These are phyloP conservation scores for Xestoiulus laeticollis DNA, from an alignment of 2,888 invertebrate species.

Conservation along the genomic window DNA sequence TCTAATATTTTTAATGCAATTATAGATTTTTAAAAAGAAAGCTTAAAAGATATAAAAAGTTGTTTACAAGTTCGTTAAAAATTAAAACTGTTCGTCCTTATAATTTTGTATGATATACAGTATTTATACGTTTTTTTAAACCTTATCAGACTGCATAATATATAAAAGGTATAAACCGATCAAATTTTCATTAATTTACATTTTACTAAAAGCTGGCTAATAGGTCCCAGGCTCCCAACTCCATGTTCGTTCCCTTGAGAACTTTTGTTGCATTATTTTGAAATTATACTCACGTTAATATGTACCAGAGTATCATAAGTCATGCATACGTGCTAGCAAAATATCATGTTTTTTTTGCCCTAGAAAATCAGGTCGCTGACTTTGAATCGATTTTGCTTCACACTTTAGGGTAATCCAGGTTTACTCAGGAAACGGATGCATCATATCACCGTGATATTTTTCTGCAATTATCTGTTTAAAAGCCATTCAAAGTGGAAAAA, in stretches of 20 bases:
- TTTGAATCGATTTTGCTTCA: constrained; percentile 26
- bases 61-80: neutral
- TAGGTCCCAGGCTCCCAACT: neutral
- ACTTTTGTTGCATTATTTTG: neutral
- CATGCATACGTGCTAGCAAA: neutral
- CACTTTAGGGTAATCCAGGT: neutral
- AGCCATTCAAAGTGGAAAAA: constrained; percentile 26
- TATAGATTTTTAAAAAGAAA: neutral
- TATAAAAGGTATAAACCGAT: neutral
- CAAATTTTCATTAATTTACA: neutral
- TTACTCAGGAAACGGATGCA: constrained; percentile 18
- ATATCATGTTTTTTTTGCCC: neutral
- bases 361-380: neutral
- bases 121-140: neutral
- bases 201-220: neutral
- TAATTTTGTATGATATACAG: neutral
- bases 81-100: neutral
- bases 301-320: neutral
- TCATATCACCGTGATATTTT: neutral
- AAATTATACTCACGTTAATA: neutral
- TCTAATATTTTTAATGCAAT: neutral
- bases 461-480: constrained; percentile 19
- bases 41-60: neutral
- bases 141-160: neutral
- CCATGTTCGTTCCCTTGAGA: neutral